Evolutionary conservation across 2,888 invertebrate genomes (phyloP).

Genomic region (Incurvaria masculella): DNA sequence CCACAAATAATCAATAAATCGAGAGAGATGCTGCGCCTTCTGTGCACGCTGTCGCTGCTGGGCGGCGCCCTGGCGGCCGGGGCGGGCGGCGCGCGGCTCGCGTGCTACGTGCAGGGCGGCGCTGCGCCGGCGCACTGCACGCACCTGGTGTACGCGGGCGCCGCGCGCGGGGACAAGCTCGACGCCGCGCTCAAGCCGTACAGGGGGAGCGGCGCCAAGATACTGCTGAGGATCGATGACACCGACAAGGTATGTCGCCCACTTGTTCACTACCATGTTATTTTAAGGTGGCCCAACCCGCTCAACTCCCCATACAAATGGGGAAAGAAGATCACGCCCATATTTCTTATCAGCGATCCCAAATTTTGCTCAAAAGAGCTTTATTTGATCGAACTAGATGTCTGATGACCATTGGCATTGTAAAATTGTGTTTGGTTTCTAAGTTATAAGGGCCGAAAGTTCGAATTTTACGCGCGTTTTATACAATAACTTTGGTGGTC

Average conservation of each 20-base stretch:
- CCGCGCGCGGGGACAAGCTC: slow-evolving; percentile 42
- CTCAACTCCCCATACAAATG: too few relatives aligned
- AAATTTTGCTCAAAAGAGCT: too few relatives aligned
- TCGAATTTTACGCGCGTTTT: too few relatives aligned
- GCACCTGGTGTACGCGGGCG: slow-evolving; percentile 48
- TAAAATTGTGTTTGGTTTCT: too few relatives aligned
- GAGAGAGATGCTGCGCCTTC: slow-evolving; percentile 13
- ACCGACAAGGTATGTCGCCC: slow-evolving; percentile 53
- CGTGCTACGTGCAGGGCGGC: slow-evolving; percentile 43
- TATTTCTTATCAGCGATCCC: too few relatives aligned
- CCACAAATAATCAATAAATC: too few relatives aligned
- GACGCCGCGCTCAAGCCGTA: slow-evolving; percentile 44
- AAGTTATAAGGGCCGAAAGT: too few relatives aligned
- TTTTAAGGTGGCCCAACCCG: too few relatives aligned
- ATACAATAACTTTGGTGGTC: too few relatives aligned
- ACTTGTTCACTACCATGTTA: slow-evolving; percentile 4
- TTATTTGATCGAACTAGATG: too few relatives aligned
- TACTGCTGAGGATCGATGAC: slow-evolving; percentile 52
- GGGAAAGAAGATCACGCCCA: too few relatives aligned
- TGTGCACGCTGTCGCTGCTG: slow-evolving; percentile 35
- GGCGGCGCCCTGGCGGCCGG: slow-evolving; percentile 30
- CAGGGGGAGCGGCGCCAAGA: slow-evolving; percentile 49
- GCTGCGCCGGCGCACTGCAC: slow-evolving; percentile 43
- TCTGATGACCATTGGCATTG: too few relatives aligned
- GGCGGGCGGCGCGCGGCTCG: slow-evolving; percentile 45